phyloP scores from a whole-genome alignment of 2,888 invertebrate genomes.

The Boloria selene region DNA sequence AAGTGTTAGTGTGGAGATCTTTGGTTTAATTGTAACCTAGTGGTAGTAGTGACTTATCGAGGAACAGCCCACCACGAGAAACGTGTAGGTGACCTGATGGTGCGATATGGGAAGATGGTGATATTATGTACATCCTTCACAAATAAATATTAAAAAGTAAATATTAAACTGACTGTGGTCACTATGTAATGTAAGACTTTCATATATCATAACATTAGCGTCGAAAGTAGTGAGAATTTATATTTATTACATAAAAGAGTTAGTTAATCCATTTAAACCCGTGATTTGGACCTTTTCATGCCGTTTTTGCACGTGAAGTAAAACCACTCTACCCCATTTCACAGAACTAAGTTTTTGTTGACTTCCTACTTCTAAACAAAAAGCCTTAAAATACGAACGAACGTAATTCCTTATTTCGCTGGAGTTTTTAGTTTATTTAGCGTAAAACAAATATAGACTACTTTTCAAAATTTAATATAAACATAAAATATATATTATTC shows the following conservation, averaged over 20 bases:
- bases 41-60: too few relatives aligned
- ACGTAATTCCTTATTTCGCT: neutral
- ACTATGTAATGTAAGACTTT: too few relatives aligned
- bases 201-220: neutral
- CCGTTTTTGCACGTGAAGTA: conserved; percentile 32
- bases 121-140: too few relatives aligned
- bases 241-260: conserved; percentile 7
- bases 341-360: conserved; percentile 29
- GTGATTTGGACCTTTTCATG: conserved; percentile 26
- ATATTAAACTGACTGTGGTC: too few relatives aligned
- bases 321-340: conserved; percentile 31
- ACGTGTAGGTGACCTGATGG: too few relatives aligned
- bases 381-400: conserved; percentile 21
- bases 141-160: too few relatives aligned
- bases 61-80: too few relatives aligned
- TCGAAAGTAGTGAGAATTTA: neutral
- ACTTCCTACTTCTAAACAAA: conserved; percentile 26
- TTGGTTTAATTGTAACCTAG: too few relatives aligned
- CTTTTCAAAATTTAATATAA: neutral
- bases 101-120: too few relatives aligned
- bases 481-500: neutral
- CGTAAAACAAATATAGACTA: too few relatives aligned
- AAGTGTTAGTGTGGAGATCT: too few relatives aligned
- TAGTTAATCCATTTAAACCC: conserved; percentile 51
- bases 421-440: neutral